Evolutionary conservation across 2,113 vertebrate genomes (phyloP).

Genomic region (Rostratula benghalensis): DNA sequence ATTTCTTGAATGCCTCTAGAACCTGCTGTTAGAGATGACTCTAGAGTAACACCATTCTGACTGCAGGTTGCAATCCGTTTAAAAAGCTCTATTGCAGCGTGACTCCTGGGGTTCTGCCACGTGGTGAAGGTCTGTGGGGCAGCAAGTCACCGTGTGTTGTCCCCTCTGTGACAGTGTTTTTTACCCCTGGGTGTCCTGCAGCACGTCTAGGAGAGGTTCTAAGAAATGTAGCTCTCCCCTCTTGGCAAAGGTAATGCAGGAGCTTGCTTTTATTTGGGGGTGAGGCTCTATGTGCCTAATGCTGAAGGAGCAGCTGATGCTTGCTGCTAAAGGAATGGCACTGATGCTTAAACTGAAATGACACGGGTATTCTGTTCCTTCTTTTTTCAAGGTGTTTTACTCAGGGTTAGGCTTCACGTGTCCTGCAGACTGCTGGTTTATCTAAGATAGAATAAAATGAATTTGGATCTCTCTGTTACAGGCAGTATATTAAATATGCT

Average conservation of each 20-base stretch:
- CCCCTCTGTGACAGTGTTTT: not conserved
- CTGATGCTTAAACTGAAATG: not conserved
- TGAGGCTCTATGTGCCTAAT: fast-evolving
- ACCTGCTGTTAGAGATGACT: not conserved
- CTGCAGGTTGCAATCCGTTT: not conserved
- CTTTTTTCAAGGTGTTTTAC: not conserved
- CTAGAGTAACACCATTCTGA: not conserved
- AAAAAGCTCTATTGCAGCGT: not conserved
- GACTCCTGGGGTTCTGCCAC: not conserved
- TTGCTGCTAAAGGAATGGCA: not conserved
- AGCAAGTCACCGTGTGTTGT: not conserved
- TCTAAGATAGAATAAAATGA: not conserved
- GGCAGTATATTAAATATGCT: not conserved
- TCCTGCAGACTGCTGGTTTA: not conserved
- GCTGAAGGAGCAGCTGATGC: not conserved
- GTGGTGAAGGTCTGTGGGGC: too few relatives aligned
- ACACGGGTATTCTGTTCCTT: not conserved
- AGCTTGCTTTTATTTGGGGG: fast-evolving
- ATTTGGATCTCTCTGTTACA: not conserved
- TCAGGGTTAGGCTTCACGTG: not conserved
- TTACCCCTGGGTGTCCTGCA: not conserved
- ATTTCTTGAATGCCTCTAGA: not conserved
- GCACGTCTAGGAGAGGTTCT: not conserved
- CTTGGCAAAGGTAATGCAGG: not conserved
- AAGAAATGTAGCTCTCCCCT: fast-evolving